phyloP scores from a whole-genome alignment of 2,797 vertebrate species.

The Cottoperca gobio region DNA sequence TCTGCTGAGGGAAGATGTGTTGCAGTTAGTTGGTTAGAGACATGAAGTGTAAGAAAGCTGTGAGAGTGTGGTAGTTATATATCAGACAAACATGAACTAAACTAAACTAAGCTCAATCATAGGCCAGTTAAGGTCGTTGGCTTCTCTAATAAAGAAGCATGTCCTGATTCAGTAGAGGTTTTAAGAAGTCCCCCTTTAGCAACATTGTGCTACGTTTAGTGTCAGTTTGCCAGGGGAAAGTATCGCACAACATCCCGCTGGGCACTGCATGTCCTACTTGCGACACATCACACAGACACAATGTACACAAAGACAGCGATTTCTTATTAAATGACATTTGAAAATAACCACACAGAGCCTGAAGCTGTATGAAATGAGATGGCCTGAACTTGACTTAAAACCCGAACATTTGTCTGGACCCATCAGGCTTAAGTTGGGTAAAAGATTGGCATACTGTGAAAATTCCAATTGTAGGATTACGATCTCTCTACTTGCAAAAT shows the following conservation, averaged over 20 bases:
- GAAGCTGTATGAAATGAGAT: slow-evolving; percentile 32
- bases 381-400: slow-evolving; percentile 31
- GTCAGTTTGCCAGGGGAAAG: not conserved
- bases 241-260: not conserved
- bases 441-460: slow-evolving; percentile 9
- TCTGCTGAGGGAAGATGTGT: slow-evolving; percentile 15
- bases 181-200: not conserved
- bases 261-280: slow-evolving; percentile 4
- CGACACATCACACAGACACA: not conserved
- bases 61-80: not conserved
- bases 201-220: not conserved
- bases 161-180: not conserved
- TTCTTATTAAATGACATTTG: slow-evolving; percentile 39
- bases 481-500: not conserved
- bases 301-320: not conserved
- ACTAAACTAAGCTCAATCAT: not conserved
- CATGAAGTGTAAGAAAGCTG: not conserved
- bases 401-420: slow-evolving; percentile 44
- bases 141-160: not conserved
- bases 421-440: slow-evolving; percentile 7
- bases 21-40: not conserved
- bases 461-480: not conserved
- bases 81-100: not conserved
- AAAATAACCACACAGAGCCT: slow-evolving; percentile 29
- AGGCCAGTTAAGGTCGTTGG: not conserved